These are phyloP conservation scores for Protonemura montana DNA, from an alignment of 2,888 invertebrate species.

Conservation along the genomic window DNA sequence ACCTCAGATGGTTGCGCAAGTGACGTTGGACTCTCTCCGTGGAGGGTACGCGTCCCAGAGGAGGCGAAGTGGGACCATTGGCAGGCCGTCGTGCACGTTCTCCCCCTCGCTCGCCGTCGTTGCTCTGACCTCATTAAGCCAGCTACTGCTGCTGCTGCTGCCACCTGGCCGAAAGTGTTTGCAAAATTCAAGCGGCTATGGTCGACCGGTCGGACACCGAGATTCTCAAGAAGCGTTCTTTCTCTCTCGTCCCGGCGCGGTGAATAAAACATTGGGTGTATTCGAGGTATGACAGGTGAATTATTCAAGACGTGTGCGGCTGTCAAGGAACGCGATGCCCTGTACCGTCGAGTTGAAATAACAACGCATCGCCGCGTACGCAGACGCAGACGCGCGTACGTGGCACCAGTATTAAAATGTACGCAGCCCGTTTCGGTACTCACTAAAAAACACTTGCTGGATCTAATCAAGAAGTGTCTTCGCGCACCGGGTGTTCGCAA, in stretches of 20 bases:
- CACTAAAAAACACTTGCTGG: neutral
- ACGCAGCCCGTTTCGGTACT: neutral
- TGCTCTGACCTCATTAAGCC: neutral
- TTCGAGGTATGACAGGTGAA: neutral
- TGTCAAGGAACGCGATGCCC: neutral
- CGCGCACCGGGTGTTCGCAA: neutral
- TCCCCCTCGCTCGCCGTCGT: neutral
- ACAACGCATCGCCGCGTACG: neutral
- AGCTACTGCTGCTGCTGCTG: neutral
- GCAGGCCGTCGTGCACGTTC: neutral
- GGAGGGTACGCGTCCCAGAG: neutral
- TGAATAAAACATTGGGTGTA: neutral
- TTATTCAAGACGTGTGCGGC: neutral
- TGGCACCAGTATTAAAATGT: neutral
- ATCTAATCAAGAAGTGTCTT: neutral
- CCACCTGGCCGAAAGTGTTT: neutral
- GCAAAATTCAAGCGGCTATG: neutral
- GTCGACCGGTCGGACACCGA: neutral
- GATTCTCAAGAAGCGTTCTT: neutral
- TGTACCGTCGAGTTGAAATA: neutral
- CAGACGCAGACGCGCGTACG: no score
- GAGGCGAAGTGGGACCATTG: neutral
- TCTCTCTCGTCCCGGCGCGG: neutral
- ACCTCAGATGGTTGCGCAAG: conserved; percentile 28
- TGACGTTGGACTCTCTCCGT: neutral